Evolutionary conservation across 2,797 vertebrate genomes (phyloP), one percentile per base, ranked within the genome.

Genomic region (Avahi laniger): DNA sequence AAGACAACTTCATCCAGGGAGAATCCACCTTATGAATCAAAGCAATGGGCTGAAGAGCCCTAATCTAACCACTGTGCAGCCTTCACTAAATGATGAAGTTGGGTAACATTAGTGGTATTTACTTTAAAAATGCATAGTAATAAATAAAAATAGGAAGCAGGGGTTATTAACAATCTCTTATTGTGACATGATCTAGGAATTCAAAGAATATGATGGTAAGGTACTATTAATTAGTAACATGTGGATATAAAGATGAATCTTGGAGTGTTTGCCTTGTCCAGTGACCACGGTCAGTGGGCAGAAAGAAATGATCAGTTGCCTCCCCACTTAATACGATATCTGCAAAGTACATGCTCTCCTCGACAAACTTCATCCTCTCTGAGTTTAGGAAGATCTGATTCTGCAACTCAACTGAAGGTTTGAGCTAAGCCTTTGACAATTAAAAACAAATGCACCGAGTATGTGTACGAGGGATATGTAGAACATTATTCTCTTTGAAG

Each of bases 251-350:
- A 46, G 30, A 52, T 4, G 13, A 24, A 15, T 22, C 3, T 30
- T 59, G 57, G 15, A 59, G n/a, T 18, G 50, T 67, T 26, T 50
- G 48, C 22, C 22, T 82, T 65, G 48, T 41, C 35, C 33, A 13
- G 63, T 35, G 78, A 59, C 43, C 52, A 7, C 43, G 72, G 26
- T 33, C 52, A 70, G 61, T 8, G 12, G 70, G 46, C 67, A 75
- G 38, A 87, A 61, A 81, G 72, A 78, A 67, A 70, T 28, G 13
- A 41, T 15, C 57, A 26, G 24, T 61, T 72, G 43, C 35, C 5
- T 52, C 46, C 0, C 6, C 17, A 43, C 2, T 79, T 43, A n/a
- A 57, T 11, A 57, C 0, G 0, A 7, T 30, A 24, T 33, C 43
- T 76, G 38, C 76, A 69, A 90, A 50, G 59, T 33, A 38, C 9